Conservation (phyloP, 2,888 invertebrate genomes). For the Copidosoma aretas region DNA sequence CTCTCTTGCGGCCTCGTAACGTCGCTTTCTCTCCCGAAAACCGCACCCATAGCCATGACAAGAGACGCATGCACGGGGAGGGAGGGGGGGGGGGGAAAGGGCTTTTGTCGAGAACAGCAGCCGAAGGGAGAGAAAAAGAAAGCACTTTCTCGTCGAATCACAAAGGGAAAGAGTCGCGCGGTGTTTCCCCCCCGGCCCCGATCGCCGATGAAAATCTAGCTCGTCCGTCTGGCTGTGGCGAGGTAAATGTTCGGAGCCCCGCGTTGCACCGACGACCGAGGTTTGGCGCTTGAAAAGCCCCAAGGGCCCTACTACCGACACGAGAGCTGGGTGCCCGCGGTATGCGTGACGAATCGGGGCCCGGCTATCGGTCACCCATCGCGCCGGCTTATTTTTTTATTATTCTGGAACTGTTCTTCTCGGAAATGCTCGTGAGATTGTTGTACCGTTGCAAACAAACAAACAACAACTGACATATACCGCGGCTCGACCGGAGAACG, state of each 20-base stretch:
- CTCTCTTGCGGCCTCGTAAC: constrained; percentile 29
- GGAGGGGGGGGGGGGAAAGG: not conserved
- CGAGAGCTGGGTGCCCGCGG: not conserved
- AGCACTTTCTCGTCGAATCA: too few relatives aligned
- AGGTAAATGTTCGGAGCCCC: not conserved
- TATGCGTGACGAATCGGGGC: constrained; percentile 22
- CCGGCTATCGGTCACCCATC: not conserved
- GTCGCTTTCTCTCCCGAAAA: constrained; percentile 19
- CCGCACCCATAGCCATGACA: constrained; percentile 30
- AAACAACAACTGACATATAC: too few relatives aligned
- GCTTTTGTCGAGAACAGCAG: constrained; percentile 25
- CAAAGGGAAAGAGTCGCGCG: constrained; percentile 12
- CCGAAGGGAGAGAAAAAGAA: constrained; percentile 1
- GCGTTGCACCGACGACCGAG: too few relatives aligned
- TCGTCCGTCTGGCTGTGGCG: constrained; percentile 21
- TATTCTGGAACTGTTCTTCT: not conserved
- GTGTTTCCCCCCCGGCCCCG: constrained; percentile 26
- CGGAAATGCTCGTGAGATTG: not conserved
- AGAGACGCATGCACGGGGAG: too few relatives aligned
- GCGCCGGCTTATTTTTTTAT: not conserved
- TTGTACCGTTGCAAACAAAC: constrained; percentile 1
- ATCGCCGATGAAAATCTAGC: constrained; percentile 33
- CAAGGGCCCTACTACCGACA: not conserved
- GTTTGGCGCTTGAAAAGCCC: not conserved
- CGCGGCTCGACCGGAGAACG: not conserved